Evolutionary conservation across 2,888 invertebrate species (phyloP), one percentile per base, ranked within the genome.

Genomic region (Sinodicranocentrus sp.): DNA sequence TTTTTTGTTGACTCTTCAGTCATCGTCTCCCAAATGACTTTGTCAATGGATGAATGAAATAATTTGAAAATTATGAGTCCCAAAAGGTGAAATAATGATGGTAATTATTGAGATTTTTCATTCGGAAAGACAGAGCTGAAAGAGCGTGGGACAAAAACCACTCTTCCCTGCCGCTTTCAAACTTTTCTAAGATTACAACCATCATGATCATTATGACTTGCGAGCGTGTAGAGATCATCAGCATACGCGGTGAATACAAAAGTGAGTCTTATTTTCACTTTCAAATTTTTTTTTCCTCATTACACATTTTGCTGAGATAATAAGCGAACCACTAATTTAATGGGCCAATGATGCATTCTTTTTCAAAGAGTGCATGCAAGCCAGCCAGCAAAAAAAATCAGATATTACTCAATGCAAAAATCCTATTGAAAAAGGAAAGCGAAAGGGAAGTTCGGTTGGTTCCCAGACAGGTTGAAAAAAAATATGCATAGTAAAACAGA

Each of bases 41-140:
- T 52, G n/a, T 52, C 17, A 52, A 52, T 52, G 52, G 21, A 57
- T 57, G 63, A 63, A 63, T 28, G 28, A 33, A 63, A 63, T 63
- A 63, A 63, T 63, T 63, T 28, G 63, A 17, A 33, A 63, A 63
- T 63, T 63, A 57, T 57, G 57, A 57, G 63, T 63, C 63, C 63
- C 63, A 63, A 63, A 33, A 72, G 72, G 54, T 72, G 43, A 72
- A 59, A 72, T 59, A 72, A 72, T 72, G 59, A 59, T 72, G 71
- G 54, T 71, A 52, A 23, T 72, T 72, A 72, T 72, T 59, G 57
- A 43, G 26, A 25, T 72, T 67, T 67, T 44, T 44, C 43, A 21
- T 63, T 63, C 17, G 63, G 33, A 63, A 63, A 61, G 10, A 63
- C n/a, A 33, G 28, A 25, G n/a, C 21, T 6, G 26, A 59, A 75